These are phyloP conservation scores for Okamejei kenojei DNA, from an alignment of 2,797 vertebrate species.

Conservation along the genomic window DNA sequence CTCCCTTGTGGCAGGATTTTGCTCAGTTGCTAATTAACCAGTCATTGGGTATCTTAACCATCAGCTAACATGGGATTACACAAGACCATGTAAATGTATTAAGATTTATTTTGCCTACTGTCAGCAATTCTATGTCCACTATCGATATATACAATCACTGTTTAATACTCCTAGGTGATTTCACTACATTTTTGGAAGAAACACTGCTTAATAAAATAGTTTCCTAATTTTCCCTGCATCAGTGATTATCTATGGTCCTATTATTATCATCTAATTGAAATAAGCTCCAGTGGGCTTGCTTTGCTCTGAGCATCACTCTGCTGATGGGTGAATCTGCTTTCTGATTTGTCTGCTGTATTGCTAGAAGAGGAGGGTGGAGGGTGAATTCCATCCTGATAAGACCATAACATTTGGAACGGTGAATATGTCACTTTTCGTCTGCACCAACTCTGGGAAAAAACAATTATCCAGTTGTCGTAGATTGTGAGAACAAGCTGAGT, in stretches of 20 bases:
- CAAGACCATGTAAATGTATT: too few species aligned
- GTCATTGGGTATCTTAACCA: background rate
- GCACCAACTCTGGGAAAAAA: background rate
- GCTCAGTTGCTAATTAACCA: background rate
- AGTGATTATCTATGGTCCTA: too few species aligned
- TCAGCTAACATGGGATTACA: background rate
- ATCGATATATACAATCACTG: background rate
- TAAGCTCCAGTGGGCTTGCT: background rate
- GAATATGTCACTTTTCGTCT: background rate
- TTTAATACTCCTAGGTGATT: background rate
- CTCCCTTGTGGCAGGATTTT: background rate
- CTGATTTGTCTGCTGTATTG: background rate
- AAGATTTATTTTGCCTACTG: too few species aligned
- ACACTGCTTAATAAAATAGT: too few species aligned
- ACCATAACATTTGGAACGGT: background rate
- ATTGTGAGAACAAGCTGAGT: background rate
- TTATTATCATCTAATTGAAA: background rate
- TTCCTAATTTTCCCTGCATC: too few species aligned
- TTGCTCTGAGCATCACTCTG: background rate
- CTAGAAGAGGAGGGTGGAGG: background rate
- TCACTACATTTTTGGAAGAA: too few species aligned
- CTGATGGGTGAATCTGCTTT: background rate
- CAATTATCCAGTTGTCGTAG: background rate
- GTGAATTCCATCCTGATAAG: background rate
- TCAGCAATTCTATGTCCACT: background rate